Conservation (phyloP, 2,113 vertebrate genomes). For the Ranitomeya variabilis region DNA sequence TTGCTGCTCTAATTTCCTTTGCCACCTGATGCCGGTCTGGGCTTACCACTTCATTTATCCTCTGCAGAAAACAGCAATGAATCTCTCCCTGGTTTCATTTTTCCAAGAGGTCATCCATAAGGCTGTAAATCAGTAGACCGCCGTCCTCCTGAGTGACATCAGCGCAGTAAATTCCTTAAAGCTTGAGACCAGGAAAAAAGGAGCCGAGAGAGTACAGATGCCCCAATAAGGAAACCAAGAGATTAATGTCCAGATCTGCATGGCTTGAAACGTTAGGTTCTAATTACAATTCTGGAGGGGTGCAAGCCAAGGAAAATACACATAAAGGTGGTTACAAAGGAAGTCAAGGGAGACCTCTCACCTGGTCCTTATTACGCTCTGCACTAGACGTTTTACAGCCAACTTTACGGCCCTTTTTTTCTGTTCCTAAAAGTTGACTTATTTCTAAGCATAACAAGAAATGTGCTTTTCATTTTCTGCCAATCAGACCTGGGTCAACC, state of each 20-base stretch:
- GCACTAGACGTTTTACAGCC: slow-evolving; percentile 39
- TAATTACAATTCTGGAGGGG: slow-evolving; percentile 41
- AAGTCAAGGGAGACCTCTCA: slow-evolving; percentile 44
- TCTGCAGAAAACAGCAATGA: slow-evolving; percentile 24
- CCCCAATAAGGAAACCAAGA: slow-evolving; percentile 50
- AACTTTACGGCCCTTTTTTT: slow-evolving; percentile 27
- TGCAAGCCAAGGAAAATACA: slow-evolving; percentile 49
- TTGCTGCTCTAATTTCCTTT: slow-evolving; percentile 40
- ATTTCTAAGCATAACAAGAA: slow-evolving; percentile 43
- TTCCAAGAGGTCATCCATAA: slow-evolving; percentile 43
- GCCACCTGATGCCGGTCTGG: slow-evolving; percentile 37
- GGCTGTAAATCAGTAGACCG: slow-evolving; percentile 48
- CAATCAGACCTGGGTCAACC: slow-evolving; percentile 17
- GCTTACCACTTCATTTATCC: slow-evolving; percentile 42
- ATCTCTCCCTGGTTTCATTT: slow-evolving; percentile 41
- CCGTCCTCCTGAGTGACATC: slow-evolving; percentile 43
- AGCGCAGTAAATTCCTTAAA: slow-evolving; percentile 39
- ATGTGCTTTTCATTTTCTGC: slow-evolving; percentile 49
- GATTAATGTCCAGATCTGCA: slow-evolving; percentile 55
- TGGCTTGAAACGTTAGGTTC: slow-evolving; percentile 15
- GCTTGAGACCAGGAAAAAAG: slow-evolving; percentile 14
- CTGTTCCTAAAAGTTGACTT: slow-evolving; percentile 43
- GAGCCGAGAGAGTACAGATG: slow-evolving; percentile 29
- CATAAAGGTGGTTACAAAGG: slow-evolving; percentile 51
- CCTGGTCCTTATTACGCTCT: slow-evolving; percentile 53